phyloP scores from a whole-genome alignment of 2,113 vertebrate species.

The Nibea albiflora region DNA sequence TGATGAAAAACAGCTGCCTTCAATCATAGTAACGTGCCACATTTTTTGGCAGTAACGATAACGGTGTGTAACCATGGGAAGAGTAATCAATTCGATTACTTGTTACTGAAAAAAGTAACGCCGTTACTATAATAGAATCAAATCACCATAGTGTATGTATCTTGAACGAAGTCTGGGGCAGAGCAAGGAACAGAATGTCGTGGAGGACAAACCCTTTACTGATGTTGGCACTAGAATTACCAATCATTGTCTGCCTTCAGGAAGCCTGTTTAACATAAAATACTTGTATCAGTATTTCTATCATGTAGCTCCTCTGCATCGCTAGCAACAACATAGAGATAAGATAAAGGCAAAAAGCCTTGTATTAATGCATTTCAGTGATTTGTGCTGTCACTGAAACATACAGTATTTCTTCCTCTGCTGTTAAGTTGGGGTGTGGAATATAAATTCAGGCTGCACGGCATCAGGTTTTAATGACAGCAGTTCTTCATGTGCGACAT shows the following conservation, averaged over 20 bases:
- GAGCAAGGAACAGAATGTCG: not conserved
- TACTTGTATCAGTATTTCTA: constrained; percentile 8
- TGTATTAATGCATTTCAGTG: constrained; percentile 35
- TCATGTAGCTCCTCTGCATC: constrained; percentile 36
- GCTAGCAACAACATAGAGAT: constrained; percentile 21
- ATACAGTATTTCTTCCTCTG: constrained; percentile 35
- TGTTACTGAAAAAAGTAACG: too few species aligned
- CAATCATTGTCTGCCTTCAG: constrained; percentile 16
- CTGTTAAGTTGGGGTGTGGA: constrained; percentile 1
- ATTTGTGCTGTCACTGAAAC: constrained; percentile 25
- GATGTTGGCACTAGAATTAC: constrained; percentile 1
- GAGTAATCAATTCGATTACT: too few species aligned
- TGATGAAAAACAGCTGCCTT: too few species aligned
- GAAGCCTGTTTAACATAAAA: constrained; percentile 27
- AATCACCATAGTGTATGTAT: not conserved
- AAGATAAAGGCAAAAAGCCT: constrained; percentile 27
- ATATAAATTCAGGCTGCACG: constrained; percentile 51
- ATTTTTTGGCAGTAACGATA: too few species aligned
- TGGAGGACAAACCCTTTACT: not conserved
- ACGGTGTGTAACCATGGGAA: too few species aligned
- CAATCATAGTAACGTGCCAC: too few species aligned
- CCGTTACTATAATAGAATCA: not conserved
- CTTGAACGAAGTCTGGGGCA: not conserved
- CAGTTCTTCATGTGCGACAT: constrained; percentile 52
- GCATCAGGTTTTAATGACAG: constrained; percentile 59